Percentiles rank a stretch among this genome's conserved stretches.
These are phyloP conservation scores for Australoheros facetus DNA, from an alignment of 2,797 vertebrate genomes.

Conservation along the genomic window DNA sequence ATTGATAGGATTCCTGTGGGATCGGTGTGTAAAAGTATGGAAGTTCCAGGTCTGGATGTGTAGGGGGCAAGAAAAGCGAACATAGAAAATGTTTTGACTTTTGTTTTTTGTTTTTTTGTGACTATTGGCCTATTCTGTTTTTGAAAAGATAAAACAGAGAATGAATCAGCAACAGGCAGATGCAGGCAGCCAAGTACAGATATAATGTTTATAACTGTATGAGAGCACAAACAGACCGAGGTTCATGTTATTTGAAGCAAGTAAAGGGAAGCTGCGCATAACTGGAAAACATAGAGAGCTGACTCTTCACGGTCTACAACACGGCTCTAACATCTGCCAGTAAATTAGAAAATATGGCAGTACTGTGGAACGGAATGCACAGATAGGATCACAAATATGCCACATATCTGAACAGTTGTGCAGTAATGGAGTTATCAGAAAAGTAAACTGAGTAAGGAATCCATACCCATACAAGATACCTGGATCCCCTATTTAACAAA, in stretches of 20 bases:
- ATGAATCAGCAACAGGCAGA: background rate
- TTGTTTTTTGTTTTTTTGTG: too few relatives aligned
- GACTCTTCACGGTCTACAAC: background rate
- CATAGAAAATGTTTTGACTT: too few relatives aligned
- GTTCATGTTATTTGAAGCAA: too few relatives aligned
- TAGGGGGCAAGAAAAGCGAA: too few relatives aligned
- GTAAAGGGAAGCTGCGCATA: too few relatives aligned
- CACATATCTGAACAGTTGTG: background rate
- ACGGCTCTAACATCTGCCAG: background rate
- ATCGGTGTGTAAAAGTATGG: background rate
- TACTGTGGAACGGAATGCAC: background rate
- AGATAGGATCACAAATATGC: background rate
- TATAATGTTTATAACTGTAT: too few relatives aligned
- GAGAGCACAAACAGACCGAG: too few relatives aligned
- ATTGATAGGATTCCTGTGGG: too few relatives aligned
- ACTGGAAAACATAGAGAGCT: too few relatives aligned
- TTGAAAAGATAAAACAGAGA: background rate
- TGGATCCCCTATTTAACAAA: background rate
- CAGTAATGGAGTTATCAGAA: background rate
- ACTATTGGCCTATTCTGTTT: background rate
- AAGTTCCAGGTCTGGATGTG: background rate
- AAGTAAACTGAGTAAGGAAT: background rate
- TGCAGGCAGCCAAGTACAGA: background rate
- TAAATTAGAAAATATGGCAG: background rate
- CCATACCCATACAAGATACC: background rate